phyloP scores from a whole-genome alignment of 2,797 vertebrate genomes.

The Anguilla pacifica region DNA sequence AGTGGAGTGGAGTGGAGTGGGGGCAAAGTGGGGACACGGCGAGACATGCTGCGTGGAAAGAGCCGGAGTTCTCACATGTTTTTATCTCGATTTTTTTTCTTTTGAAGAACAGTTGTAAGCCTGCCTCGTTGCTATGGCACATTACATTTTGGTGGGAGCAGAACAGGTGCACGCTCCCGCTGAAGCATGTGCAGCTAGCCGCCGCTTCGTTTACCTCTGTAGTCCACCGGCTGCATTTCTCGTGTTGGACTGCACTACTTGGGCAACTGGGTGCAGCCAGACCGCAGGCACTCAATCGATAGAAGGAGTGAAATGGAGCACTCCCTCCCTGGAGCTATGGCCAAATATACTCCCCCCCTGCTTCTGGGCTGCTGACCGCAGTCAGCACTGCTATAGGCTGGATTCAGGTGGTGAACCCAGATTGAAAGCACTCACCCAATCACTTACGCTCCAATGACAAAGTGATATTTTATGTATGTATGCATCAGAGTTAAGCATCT shows the following conservation, averaged over 20 bases:
- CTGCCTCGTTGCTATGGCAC: too few species aligned
- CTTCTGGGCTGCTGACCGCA: background rate
- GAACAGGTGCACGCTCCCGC: too few species aligned
- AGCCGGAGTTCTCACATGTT: background rate
- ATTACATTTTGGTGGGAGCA: background rate
- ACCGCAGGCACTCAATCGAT: background rate
- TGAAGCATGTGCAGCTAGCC: too few species aligned
- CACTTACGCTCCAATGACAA: background rate
- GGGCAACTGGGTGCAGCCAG: background rate
- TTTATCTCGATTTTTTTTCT: too few species aligned
- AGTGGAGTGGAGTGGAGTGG: too few species aligned
- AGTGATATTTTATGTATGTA: background rate
- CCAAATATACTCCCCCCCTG: background rate
- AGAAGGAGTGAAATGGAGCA: background rate
- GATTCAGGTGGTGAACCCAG: background rate
- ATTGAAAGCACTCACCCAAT: background rate
- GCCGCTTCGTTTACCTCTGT: background rate
- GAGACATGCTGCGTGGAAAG: background rate
- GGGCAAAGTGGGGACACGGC: too few species aligned
- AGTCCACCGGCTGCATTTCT: background rate
- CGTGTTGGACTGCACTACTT: background rate
- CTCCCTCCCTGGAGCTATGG: background rate
- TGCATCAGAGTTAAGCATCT: background rate
- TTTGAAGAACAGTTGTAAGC: too few species aligned
- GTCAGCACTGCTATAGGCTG: background rate